Conservation (phyloP, 1,140 invertebrate genomes). For the Leptoteleia sp. region DNA sequence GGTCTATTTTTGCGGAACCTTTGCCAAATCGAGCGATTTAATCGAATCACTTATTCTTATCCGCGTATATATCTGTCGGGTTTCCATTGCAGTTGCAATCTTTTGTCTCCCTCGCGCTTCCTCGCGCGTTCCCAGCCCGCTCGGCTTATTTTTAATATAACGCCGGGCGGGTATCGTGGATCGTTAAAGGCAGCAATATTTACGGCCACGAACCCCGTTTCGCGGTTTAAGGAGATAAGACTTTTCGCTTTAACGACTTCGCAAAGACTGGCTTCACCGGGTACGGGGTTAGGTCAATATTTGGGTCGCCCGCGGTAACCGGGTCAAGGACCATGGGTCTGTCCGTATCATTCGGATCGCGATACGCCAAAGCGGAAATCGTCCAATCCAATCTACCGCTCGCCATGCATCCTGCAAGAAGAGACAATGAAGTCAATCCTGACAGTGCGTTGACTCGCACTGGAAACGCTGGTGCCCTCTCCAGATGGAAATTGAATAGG, state of each 20-base stretch:
- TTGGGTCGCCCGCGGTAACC: conserved; percentile 70
- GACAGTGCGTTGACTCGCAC: too few species aligned
- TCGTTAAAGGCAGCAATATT: conserved; percentile 60
- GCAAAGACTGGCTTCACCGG: conserved; percentile 68
- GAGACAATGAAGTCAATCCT: too few species aligned
- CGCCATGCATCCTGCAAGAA: too few species aligned
- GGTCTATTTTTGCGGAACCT: conserved; percentile 23
- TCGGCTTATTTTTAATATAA: conserved; percentile 64
- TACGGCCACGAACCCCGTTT: conserved; percentile 63
- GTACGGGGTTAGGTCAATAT: conserved; percentile 72
- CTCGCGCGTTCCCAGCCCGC: too few species aligned
- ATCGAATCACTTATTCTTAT: conserved; percentile 29
- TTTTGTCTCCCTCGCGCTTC: neutral
- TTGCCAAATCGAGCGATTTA: conserved; percentile 36
- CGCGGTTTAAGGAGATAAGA: conserved; percentile 65
- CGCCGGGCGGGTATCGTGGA: conserved; percentile 42
- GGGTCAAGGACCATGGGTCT: conserved; percentile 72
- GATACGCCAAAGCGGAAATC: conserved; percentile 30
- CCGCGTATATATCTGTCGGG: conserved; percentile 7
- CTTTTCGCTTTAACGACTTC: conserved; percentile 70
- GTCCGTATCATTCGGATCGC: conserved; percentile 56
- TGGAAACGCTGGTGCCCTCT: too few species aligned
- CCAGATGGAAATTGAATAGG: too few species aligned
- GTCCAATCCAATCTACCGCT: neutral
- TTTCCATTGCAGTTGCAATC: conserved; percentile 15